A percentile compares a stretch with the other conserved stretches of the same genome.
Evolutionary conservation across 2,888 invertebrate genomes (phyloP).

Genomic region (Drosophila monieri): DNA sequence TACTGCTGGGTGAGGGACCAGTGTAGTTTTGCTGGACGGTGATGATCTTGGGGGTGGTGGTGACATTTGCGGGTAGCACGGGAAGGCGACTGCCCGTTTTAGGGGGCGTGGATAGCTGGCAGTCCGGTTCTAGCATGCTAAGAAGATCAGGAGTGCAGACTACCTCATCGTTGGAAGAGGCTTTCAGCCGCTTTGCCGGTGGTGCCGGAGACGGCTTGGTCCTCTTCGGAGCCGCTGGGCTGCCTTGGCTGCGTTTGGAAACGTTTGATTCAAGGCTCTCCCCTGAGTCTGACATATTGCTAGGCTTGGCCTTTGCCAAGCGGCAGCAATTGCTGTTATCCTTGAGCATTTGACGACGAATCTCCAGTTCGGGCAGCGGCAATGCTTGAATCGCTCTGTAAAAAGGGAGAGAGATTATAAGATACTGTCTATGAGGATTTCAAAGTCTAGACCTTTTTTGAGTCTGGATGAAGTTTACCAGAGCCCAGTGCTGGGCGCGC

Average conservation of each 20-base stretch:
- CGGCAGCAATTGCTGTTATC: slow-evolving; percentile 82
- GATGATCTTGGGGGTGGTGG: slow-evolving; percentile 65
- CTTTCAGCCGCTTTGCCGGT: slow-evolving; percentile 70
- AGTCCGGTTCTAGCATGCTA: slow-evolving; percentile 82
- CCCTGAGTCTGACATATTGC: slow-evolving; percentile 78
- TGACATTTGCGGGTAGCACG: slow-evolving; percentile 20
- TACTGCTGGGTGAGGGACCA: slow-evolving; percentile 37
- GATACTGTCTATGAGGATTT: background rate
- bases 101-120: slow-evolving; percentile 79
- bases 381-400: slow-evolving; percentile 67
- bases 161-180: slow-evolving; percentile 84
- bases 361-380: slow-evolving; percentile 74
- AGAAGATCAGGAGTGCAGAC: slow-evolving; percentile 87
- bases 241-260: slow-evolving; percentile 73
- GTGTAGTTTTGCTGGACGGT: slow-evolving; percentile 67
- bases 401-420: slow-evolving; percentile 2
- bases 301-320: slow-evolving; percentile 74
- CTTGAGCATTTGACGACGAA: slow-evolving; percentile 66
- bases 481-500: slow-evolving; percentile 89
- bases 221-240: slow-evolving; percentile 51
- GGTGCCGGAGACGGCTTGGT: slow-evolving; percentile 9
- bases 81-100: slow-evolving; percentile 52
- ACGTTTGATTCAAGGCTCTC: slow-evolving; percentile 78
- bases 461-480: slow-evolving; percentile 88
- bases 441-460: slow-evolving; percentile 83